phyloP scores from a whole-genome alignment of 2,797 vertebrate species.

The Falco naumanni region DNA sequence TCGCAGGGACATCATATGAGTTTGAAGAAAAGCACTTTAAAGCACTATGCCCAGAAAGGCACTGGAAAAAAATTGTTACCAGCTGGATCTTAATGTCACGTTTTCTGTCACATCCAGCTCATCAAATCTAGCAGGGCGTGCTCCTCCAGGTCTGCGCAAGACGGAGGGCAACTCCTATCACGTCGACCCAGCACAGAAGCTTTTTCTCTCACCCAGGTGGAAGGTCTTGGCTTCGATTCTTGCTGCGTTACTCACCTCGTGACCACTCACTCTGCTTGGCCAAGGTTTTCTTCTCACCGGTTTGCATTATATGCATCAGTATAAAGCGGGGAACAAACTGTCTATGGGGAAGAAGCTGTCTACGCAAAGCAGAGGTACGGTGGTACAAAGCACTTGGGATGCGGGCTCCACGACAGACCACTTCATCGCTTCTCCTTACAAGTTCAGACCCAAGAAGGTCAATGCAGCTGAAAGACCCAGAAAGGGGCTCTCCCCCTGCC shows the following conservation, averaged over 20 bases:
- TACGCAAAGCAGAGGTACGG: fast-evolving
- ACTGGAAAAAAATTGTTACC: background rate
- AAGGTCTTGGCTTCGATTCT: background rate
- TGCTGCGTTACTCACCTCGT: background rate
- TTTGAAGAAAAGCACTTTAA: background rate
- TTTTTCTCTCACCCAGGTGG: background rate
- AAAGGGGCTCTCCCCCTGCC: background rate
- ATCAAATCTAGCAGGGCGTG: fast-evolving
- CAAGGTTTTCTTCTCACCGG: background rate
- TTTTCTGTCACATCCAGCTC: background rate
- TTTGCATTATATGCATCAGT: background rate
- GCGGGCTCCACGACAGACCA: background rate
- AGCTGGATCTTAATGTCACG: background rate
- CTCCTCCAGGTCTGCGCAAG: background rate
- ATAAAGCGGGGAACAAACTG: background rate
- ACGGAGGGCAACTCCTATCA: background rate
- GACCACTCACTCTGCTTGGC: background rate
- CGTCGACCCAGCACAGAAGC: fast-evolving
- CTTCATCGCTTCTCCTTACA: background rate
- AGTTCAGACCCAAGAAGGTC: background rate
- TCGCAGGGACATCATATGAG: fast-evolving
- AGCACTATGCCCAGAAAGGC: background rate
- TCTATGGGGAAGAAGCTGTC: fast-evolving
- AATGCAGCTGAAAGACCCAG: background rate
- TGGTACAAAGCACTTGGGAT: background rate